These are phyloP conservation scores for Carcinoscorpius rotundicauda DNA, from an alignment of 1,140 invertebrate species.

Conservation along the genomic window DNA sequence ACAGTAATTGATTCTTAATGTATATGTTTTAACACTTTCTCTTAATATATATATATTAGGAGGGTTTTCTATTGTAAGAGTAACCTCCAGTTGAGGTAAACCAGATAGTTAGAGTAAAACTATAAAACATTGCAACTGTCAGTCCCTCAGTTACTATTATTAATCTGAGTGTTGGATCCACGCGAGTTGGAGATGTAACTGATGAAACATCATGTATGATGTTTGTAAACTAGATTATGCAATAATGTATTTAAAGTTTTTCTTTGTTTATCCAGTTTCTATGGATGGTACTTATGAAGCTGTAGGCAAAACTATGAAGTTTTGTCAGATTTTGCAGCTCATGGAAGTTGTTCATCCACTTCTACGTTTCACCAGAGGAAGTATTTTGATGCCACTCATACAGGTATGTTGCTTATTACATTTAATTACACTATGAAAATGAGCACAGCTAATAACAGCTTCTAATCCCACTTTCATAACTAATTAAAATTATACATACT, in stretches of 20 bases:
- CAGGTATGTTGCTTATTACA: slow-evolving; percentile 34
- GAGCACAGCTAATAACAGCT: too few relatives aligned
- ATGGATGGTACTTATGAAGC: slow-evolving; percentile 57
- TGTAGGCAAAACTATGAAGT: slow-evolving; percentile 65
- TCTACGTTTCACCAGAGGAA: slow-evolving; percentile 72
- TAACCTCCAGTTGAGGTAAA: too few relatives aligned
- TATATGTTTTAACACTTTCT: too few relatives aligned
- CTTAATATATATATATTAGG: too few relatives aligned
- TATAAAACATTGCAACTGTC: not conserved
- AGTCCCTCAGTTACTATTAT: too few relatives aligned
- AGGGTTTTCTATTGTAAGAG: too few relatives aligned
- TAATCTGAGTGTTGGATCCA: too few relatives aligned
- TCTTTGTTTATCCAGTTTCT: slow-evolving; percentile 41
- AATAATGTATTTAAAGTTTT: slow-evolving; percentile 10
- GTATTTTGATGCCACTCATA: slow-evolving; percentile 39
- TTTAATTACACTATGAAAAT: not conserved
- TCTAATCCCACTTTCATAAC: not conserved
- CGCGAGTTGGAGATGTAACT: too few relatives aligned
- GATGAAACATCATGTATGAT: too few relatives aligned
- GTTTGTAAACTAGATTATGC: too few relatives aligned
- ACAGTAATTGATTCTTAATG: too few relatives aligned
- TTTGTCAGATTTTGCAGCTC: slow-evolving; percentile 66
- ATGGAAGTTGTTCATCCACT: slow-evolving; percentile 81
- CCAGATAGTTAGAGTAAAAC: not conserved
- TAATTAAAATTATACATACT: slow-evolving; percentile 6